phyloP scores from a whole-genome alignment of 2,888 invertebrate species.

The Phania funesta region DNA sequence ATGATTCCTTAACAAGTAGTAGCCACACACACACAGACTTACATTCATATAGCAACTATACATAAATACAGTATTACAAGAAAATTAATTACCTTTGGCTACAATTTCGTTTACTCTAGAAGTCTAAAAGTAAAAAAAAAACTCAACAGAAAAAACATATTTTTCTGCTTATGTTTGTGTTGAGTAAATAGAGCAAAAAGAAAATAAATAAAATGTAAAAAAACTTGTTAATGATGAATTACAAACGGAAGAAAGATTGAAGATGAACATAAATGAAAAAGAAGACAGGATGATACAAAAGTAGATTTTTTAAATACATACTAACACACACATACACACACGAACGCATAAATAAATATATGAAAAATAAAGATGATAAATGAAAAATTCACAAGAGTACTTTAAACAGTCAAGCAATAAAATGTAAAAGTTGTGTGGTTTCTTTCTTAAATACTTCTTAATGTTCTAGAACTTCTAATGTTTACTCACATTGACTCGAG shows the following conservation, averaged over 20 bases:
- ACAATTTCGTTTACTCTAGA: slow-evolving; percentile 62
- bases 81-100: slow-evolving; percentile 78
- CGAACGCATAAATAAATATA: neutral
- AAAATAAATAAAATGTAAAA: neutral
- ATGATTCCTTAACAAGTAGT: slow-evolving; percentile 15
- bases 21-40: neutral
- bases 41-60: neutral
- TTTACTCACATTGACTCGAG: slow-evolving; percentile 25
- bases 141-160: slow-evolving; percentile 11
- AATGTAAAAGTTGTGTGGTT: slow-evolving; percentile 47
- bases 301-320: too few relatives aligned
- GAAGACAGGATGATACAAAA: slow-evolving; percentile 34
- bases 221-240: slow-evolving; percentile 51
- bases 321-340: neutral
- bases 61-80: slow-evolving; percentile 57
- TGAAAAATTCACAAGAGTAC: neutral
- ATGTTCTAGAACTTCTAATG: slow-evolving; percentile 13
- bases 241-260: slow-evolving; percentile 37
- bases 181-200: slow-evolving; percentile 42
- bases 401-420: neutral
- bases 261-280: slow-evolving; percentile 20
- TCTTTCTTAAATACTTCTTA: slow-evolving; percentile 38
- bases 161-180: slow-evolving; percentile 52
- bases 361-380: slow-evolving; percentile 28
- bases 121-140: slow-evolving; percentile 32